phyloP scores from a whole-genome alignment of 2,113 vertebrate genomes.

The Serinus canaria region DNA sequence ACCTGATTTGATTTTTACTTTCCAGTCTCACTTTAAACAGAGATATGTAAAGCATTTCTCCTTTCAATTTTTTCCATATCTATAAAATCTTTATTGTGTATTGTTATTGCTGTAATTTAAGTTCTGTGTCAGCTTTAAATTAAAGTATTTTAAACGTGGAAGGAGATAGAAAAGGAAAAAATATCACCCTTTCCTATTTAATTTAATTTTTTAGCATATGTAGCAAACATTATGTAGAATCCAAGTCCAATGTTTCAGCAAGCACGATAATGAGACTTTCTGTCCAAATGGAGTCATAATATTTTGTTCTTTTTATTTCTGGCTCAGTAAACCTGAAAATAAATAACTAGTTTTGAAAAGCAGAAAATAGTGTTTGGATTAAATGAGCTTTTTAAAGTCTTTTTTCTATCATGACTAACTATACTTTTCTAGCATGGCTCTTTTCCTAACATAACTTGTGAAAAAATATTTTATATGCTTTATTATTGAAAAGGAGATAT shows the following conservation, averaged over 20 bases:
- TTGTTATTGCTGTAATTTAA: not conserved
- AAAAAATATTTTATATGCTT: not conserved
- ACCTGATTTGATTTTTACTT: not conserved
- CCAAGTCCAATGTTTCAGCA: not conserved
- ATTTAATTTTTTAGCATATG: not conserved
- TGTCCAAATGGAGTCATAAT: constrained; percentile 24
- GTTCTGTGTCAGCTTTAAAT: not conserved
- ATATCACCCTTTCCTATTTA: not conserved
- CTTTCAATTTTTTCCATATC: not conserved
- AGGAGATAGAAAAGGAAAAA: not conserved
- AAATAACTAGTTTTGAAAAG: not conserved
- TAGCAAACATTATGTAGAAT: not conserved
- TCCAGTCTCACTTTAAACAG: not conserved
- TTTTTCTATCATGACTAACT: not conserved
- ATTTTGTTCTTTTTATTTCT: constrained; percentile 23
- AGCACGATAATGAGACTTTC: not conserved
- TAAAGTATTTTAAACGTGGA: not conserved
- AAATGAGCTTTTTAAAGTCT: not conserved
- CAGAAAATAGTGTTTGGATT: not conserved
- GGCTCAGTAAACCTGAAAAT: not conserved
- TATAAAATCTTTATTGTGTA: not conserved
- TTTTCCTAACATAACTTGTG: not conserved
- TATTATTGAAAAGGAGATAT: not conserved
- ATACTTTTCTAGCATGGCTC: not conserved
- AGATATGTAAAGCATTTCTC: not conserved